Percentiles rank a stretch among this genome's conserved stretches.
Conservation (phyloP, 2,797 vertebrate species). For the Tympanoctomys barrerae region DNA sequence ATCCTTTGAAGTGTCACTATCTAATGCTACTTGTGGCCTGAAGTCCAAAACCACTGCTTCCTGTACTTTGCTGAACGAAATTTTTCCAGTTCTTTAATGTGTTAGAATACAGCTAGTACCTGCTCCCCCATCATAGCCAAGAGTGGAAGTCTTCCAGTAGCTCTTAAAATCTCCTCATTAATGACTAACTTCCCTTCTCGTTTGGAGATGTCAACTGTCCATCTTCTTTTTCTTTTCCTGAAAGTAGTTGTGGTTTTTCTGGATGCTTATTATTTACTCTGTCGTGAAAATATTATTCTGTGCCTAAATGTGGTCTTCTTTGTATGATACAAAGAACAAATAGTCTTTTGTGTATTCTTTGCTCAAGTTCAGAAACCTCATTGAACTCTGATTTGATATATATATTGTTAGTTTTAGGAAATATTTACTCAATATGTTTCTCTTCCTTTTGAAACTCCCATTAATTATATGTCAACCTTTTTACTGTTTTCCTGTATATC, state of each 20-base stretch:
- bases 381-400: background rate
- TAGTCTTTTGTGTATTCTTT: background rate
- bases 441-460: background rate
- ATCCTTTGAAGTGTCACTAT: background rate
- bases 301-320: background rate
- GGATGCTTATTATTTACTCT: slow-evolving; percentile 30
- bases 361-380: slow-evolving; percentile 7
- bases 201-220: slow-evolving; percentile 7
- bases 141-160: background rate
- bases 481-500: background rate
- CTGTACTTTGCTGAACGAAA: background rate
- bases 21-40: background rate
- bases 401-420: slow-evolving; percentile 26
- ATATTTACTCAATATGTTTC: background rate
- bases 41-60: slow-evolving; percentile 11
- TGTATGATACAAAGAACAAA: background rate
- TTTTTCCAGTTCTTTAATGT: background rate
- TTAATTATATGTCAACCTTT: slow-evolving; percentile 1
- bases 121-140: background rate
- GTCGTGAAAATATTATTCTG: background rate
- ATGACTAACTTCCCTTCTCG: background rate
- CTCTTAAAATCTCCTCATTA: slow-evolving; percentile 17
- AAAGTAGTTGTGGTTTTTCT: slow-evolving; percentile 42
- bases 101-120: background rate
- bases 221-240: background rate